These are phyloP conservation scores for rat (Rattus norvegicus) DNA, from an alignment of 2,113 vertebrate genomes.

Conservation along the genomic window DNA sequence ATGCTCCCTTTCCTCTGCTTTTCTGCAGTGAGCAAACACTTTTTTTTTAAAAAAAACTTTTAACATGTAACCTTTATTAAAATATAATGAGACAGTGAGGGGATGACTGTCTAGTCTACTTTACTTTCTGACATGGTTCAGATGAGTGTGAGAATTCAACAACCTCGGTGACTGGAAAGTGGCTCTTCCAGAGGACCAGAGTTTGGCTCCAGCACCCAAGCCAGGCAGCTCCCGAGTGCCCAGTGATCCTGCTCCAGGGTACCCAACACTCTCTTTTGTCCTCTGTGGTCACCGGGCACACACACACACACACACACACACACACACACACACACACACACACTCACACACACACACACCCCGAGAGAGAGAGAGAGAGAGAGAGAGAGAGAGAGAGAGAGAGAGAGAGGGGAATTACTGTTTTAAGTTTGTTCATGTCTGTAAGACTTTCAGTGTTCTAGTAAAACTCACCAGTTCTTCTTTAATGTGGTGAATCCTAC, in stretches of 20 bases:
- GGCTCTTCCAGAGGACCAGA: not conserved
- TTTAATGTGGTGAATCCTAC: not conserved
- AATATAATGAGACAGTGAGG: not conserved
- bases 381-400: no score
- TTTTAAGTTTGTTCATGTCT: not conserved
- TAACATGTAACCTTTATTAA: not conserved
- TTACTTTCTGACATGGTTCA: not conserved
- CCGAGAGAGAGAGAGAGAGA: no score
- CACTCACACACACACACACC: not conserved
- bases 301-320: not conserved
- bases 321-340: not conserved
- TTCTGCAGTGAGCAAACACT: not conserved
- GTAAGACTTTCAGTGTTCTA: not conserved
- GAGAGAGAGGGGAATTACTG: not conserved
- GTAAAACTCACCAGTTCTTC: not conserved
- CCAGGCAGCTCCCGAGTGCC: not conserved
- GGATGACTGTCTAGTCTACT: not conserved
- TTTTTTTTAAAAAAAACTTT: not conserved
- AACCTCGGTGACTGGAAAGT: not conserved
- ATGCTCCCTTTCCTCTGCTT: fast-evolving
- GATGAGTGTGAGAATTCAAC: not conserved
- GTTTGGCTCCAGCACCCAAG: not conserved
- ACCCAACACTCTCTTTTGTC: not conserved
- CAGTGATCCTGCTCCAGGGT: no score
- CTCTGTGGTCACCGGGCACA: not conserved